phyloP scores from a whole-genome alignment of 2,888 invertebrate species.

The Melolontha melolontha region DNA sequence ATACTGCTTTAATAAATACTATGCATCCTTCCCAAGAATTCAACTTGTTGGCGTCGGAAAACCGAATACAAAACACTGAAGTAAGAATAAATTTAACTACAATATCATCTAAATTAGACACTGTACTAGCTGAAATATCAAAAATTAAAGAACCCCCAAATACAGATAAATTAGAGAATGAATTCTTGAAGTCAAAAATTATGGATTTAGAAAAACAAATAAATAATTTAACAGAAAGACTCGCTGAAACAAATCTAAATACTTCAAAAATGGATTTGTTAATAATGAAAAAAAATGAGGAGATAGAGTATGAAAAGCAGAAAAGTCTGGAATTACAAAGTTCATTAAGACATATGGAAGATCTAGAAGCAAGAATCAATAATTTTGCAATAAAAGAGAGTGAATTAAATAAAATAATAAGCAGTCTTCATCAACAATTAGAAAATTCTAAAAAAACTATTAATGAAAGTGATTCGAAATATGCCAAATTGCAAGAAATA shows the following conservation, averaged over 20 bases:
- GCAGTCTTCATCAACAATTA: slow-evolving; percentile 35
- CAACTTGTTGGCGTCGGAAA: slow-evolving; percentile 71
- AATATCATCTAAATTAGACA: slow-evolving; percentile 74
- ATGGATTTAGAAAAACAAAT: slow-evolving; percentile 60
- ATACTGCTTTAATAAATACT: slow-evolving; percentile 12
- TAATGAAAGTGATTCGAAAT: slow-evolving; percentile 44
- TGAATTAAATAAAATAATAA: slow-evolving; percentile 29
- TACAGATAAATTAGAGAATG: slow-evolving; percentile 52
- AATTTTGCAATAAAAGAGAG: slow-evolving; percentile 12
- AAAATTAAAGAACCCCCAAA: slow-evolving; percentile 40
- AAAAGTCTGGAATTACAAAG: slow-evolving; percentile 37
- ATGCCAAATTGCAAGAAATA: slow-evolving; percentile 39
- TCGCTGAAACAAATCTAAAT: slow-evolving; percentile 12
- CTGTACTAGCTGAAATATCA: slow-evolving; percentile 69
- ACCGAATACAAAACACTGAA: slow-evolving; percentile 74
- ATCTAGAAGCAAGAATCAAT: slow-evolving; percentile 19
- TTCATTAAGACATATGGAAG: slow-evolving; percentile 41
- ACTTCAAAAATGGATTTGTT: not conserved
- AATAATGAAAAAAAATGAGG: slow-evolving; percentile 39
- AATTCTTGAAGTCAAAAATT: slow-evolving; percentile 61
- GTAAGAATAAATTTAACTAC: slow-evolving; percentile 74
- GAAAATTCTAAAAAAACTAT: slow-evolving; percentile 48
- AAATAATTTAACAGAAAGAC: slow-evolving; percentile 11
- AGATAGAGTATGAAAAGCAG: slow-evolving; percentile 41
- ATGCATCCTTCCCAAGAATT: slow-evolving; percentile 51